Conservation (phyloP, 1,140 invertebrate genomes). For the Globodera rostochiensis region DNA sequence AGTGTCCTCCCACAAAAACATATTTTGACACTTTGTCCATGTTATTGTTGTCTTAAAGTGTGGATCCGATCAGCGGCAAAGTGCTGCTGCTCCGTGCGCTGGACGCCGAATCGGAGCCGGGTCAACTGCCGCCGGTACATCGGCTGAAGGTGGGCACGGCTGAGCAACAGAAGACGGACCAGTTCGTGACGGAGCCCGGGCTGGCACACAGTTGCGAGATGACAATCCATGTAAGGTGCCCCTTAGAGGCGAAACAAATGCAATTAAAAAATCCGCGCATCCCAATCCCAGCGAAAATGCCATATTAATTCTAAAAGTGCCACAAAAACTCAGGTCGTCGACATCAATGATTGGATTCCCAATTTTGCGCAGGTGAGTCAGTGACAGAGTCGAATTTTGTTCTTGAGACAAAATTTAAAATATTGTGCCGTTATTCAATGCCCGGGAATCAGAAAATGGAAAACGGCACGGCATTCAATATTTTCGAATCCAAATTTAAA, state of each 20-base stretch:
- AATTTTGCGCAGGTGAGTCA: conserved; percentile 51
- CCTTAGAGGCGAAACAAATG: too few species aligned
- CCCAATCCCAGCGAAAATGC: too few species aligned
- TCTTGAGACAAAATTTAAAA: background rate
- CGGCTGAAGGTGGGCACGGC: conserved; percentile 50
- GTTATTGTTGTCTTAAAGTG: background rate
- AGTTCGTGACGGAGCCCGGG: conserved; percentile 35
- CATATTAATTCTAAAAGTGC: too few species aligned
- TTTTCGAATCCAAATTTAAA: too few species aligned
- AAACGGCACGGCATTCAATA: too few species aligned
- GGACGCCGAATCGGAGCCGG: conserved; percentile 56
- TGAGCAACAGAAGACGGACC: conserved; percentile 37
- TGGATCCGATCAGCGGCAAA: conserved; percentile 45
- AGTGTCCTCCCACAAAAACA: background rate
- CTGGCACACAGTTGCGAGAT: conserved; percentile 55
- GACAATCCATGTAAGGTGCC: conserved; percentile 46
- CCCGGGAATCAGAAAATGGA: too few species aligned
- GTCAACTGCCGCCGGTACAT: conserved; percentile 24
- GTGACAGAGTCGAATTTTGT: background rate
- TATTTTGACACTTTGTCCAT: background rate
- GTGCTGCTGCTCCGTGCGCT: conserved; percentile 53
- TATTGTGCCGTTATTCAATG: too few species aligned
- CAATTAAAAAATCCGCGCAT: too few species aligned
- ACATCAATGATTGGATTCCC: conserved; percentile 65
- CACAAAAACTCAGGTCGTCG: conserved; percentile 20